phyloP scores from a whole-genome alignment of 64 coral and sea anemone species.

The Montipora capricornis region DNA sequence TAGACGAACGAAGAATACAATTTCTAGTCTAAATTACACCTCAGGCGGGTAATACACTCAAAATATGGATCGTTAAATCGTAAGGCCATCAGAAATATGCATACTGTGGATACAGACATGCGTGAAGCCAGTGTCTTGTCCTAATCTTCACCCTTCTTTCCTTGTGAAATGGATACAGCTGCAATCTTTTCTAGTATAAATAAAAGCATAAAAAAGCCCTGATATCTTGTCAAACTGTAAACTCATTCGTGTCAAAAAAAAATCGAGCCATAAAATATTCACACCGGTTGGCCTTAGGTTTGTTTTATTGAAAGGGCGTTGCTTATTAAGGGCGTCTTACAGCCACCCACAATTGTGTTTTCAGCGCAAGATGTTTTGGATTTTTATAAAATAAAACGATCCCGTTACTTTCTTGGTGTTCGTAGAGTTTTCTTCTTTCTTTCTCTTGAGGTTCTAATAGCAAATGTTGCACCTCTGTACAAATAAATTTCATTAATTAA shows the following conservation, averaged over 20 bases:
- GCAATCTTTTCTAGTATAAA: neutral
- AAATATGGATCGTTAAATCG: neutral
- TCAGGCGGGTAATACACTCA: neutral
- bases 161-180: neutral
- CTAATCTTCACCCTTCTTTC: no score
- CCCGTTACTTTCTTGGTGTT: neutral
- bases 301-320: conserved; percentile 3
- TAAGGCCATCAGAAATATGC: conserved; percentile 21
- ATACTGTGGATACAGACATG: neutral
- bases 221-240: neutral
- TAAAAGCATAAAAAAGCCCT: neutral
- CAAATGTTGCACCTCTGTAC: neutral
- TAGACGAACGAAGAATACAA: neutral
- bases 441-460: neutral
- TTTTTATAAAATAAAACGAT: neutral
- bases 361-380: neutral
- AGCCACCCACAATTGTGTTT: neutral
- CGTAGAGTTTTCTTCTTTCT: neutral
- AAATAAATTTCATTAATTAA: conserved; percentile 60
- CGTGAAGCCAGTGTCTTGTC: neutral
- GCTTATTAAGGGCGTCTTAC: neutral
- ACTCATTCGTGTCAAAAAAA: conserved; percentile 12
- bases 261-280: conserved; percentile 29
- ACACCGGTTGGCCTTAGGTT: neutral
- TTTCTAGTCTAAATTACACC: neutral